phyloP scores from a whole-genome alignment of 2,113 vertebrate genomes.

The Diglossa brunneiventris region DNA sequence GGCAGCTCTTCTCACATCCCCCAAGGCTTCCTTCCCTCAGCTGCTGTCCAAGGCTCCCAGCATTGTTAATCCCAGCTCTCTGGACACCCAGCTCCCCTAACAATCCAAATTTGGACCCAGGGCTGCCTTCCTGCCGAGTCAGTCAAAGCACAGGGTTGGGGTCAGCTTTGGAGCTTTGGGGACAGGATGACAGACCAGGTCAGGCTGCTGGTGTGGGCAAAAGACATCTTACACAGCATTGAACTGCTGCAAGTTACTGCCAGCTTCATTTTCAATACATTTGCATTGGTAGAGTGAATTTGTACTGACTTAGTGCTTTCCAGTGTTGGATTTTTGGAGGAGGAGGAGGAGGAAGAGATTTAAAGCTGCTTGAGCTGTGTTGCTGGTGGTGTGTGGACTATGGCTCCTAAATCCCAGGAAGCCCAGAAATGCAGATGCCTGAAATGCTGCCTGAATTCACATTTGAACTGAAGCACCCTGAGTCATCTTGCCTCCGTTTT shows the following conservation, averaged over 20 bases:
- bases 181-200: background rate
- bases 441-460: background rate
- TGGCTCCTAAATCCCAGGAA: background rate
- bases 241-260: background rate
- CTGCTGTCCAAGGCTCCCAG: background rate
- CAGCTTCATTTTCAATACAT: background rate
- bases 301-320: background rate
- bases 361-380: background rate
- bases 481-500: accelerated
- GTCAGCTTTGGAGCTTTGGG: background rate
- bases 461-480: background rate
- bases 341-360: background rate
- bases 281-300: background rate
- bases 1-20: background rate
- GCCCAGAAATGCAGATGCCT: background rate
- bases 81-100: background rate
- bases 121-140: background rate
- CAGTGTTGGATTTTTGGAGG: background rate
- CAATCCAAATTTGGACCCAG: too few species aligned
- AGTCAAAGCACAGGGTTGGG: background rate
- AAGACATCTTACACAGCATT: background rate
- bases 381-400: background rate
- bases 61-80: background rate
- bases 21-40: background rate
- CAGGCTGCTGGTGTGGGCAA: background rate